Evolutionary conservation across 2,113 vertebrate genomes (phyloP).

Genomic region (Daubentonia madagascariensis): DNA sequence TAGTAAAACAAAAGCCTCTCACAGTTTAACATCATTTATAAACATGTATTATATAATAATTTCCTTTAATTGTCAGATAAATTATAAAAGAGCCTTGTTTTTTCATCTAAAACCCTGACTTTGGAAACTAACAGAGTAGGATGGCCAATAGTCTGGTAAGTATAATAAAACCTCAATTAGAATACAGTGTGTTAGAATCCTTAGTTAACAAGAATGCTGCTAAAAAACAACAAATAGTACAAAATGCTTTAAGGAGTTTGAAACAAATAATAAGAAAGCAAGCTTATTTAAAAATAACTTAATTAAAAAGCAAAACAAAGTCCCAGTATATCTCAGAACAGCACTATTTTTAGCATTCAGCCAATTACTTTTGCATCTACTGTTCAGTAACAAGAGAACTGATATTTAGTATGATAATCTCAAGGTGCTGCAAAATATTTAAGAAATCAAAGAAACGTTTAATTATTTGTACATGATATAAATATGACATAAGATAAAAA

Average conservation of each 20-base stretch:
- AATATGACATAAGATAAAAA: neutral
- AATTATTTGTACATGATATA: neutral
- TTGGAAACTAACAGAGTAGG: neutral
- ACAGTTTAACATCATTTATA: neutral
- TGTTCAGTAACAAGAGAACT: neutral
- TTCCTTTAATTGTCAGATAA: slow-evolving; percentile 31
- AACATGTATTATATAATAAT: neutral
- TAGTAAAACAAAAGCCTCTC: neutral
- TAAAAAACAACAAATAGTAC: neutral
- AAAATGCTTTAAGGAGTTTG: neutral
- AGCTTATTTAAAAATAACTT: slow-evolving; percentile 16
- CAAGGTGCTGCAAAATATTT: slow-evolving; percentile 9
- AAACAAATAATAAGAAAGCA: neutral
- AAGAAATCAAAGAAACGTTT: slow-evolving; percentile 11
- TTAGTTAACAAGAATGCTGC: slow-evolving; percentile 13
- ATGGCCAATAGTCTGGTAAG: neutral
- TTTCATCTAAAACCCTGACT: slow-evolving; percentile 27
- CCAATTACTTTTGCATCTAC: neutral
- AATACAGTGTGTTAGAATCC: neutral
- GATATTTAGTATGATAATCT: neutral
- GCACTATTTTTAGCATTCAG: neutral
- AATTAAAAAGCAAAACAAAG: slow-evolving; percentile 22
- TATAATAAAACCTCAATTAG: neutral
- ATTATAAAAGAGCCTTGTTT: slow-evolving; percentile 6
- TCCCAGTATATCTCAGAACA: neutral